Evolutionary conservation across 2,888 invertebrate genomes (phyloP).

Genomic region (Agrilus biguttatus): DNA sequence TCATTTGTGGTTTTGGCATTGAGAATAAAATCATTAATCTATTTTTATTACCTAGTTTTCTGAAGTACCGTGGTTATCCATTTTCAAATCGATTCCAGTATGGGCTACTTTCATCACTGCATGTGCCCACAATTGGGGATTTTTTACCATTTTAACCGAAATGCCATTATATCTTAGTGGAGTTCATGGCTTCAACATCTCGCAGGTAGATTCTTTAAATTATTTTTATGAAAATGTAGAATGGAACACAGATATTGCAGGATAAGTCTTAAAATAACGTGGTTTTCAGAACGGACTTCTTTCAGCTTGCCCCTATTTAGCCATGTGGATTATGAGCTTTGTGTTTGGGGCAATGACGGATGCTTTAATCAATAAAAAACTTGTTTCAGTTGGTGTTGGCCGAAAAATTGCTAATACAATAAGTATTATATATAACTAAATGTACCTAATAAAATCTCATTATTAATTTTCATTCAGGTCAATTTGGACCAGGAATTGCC

Average conservation of each 20-base stretch:
- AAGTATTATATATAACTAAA: background rate
- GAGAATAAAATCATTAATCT: too few relatives aligned
- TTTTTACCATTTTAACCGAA: slow-evolving; percentile 64
- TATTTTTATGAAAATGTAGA: background rate
- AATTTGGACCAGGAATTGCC: slow-evolving; percentile 45
- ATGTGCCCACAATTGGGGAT: slow-evolving; percentile 58
- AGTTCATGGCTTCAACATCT: slow-evolving; percentile 21
- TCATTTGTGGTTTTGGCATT: background rate
- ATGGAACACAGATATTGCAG: too few relatives aligned
- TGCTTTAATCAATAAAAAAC: slow-evolving; percentile 33
- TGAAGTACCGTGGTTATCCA: too few relatives aligned
- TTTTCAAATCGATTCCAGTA: slow-evolving; percentile 37
- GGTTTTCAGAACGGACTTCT: slow-evolving; percentile 41
- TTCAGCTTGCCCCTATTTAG: slow-evolving; percentile 51
- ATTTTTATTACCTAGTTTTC: too few relatives aligned
- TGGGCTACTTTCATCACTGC: slow-evolving; percentile 53
- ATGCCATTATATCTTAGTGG: slow-evolving; percentile 61
- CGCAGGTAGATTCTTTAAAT: background rate
- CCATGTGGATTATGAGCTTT: slow-evolving; percentile 52
- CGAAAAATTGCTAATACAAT: too few relatives aligned
- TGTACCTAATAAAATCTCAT: background rate
- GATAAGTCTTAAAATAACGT: background rate
- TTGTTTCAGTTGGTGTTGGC: slow-evolving; percentile 30
- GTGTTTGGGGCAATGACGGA: slow-evolving; percentile 49
- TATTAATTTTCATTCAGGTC: too few relatives aligned